A percentile compares a stretch with the other conserved stretches of the same genome.
These are phyloP conservation scores for Eupelmus urozonus DNA, from an alignment of 2,888 invertebrate species.

Conservation along the genomic window DNA sequence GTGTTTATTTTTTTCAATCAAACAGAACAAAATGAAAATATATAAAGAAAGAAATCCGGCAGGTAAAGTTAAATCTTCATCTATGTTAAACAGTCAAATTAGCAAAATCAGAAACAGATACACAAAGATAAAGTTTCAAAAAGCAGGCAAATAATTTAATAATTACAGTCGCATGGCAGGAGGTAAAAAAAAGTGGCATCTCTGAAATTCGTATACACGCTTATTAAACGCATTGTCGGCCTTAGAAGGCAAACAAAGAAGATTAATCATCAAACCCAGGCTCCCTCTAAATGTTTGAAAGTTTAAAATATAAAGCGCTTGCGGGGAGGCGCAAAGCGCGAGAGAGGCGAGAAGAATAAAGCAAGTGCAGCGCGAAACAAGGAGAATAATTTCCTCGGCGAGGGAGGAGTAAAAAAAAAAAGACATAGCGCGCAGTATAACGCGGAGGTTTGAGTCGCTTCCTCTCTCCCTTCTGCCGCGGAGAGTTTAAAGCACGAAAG, in stretches of 20 bases:
- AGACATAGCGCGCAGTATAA: conserved; percentile 34
- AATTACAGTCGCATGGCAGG: not conserved
- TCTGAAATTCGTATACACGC: conserved; percentile 30
- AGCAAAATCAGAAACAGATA: too few species aligned
- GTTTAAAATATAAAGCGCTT: conserved; percentile 53
- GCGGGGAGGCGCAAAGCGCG: conserved; percentile 44
- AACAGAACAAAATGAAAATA: too few species aligned
- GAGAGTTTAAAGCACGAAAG: conserved; percentile 63
- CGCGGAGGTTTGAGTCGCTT: conserved; percentile 2
- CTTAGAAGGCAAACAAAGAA: conserved; percentile 53
- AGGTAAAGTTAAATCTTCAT: too few species aligned
- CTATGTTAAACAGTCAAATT: too few species aligned
- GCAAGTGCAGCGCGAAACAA: conserved; percentile 57
- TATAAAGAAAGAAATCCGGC: too few species aligned
- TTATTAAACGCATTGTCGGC: conserved; percentile 46
- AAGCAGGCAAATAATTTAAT: too few species aligned
- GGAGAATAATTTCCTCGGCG: conserved; percentile 57
- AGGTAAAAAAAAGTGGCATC: not conserved
- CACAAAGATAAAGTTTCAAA: too few species aligned
- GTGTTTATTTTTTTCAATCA: too few species aligned
- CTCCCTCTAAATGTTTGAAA: conserved; percentile 56
- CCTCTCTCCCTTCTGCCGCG: conserved; percentile 21
- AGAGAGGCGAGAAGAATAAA: conserved; percentile 52
- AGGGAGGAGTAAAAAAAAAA: conserved; percentile 1
- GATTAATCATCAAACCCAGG: conserved; percentile 56